Evolutionary conservation across 2,113 vertebrate species (phyloP).

Genomic region (Boulengeromyrus knoepffleri): DNA sequence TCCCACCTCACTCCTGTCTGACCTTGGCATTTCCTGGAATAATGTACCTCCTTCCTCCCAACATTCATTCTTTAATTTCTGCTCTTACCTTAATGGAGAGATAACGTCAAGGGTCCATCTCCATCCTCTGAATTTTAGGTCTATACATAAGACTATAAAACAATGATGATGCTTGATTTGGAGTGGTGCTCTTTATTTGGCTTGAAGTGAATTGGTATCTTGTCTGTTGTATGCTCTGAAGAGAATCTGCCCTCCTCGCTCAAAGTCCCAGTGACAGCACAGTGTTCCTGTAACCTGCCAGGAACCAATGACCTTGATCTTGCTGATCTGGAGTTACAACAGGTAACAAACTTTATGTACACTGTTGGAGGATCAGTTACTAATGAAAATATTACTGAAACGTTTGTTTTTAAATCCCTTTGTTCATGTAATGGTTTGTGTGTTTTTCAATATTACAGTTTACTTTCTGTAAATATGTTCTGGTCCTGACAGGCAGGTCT

Average conservation of each 20-base stretch:
- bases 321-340: conserved; percentile 42
- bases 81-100: not conserved
- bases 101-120: not conserved
- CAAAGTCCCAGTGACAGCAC: not conserved
- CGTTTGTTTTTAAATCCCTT: not conserved
- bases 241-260: not conserved
- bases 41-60: not conserved
- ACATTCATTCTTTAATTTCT: not conserved
- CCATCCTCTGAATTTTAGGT: not conserved
- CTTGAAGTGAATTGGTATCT: not conserved
- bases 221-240: not conserved
- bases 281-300: conserved; percentile 30
- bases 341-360: conserved; percentile 29
- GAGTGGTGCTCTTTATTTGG: not conserved
- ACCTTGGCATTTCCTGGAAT: not conserved
- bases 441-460: no score
- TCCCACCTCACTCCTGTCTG: not conserved
- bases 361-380: not conserved
- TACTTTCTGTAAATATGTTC: not conserved
- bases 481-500: not conserved
- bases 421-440: not conserved
- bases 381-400: not conserved
- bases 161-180: not conserved
- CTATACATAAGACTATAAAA: not conserved
- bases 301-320: conserved; percentile 30